Evolutionary conservation across 2,888 invertebrate genomes (phyloP).

Genomic region (Nephrotoma appendiculata): DNA sequence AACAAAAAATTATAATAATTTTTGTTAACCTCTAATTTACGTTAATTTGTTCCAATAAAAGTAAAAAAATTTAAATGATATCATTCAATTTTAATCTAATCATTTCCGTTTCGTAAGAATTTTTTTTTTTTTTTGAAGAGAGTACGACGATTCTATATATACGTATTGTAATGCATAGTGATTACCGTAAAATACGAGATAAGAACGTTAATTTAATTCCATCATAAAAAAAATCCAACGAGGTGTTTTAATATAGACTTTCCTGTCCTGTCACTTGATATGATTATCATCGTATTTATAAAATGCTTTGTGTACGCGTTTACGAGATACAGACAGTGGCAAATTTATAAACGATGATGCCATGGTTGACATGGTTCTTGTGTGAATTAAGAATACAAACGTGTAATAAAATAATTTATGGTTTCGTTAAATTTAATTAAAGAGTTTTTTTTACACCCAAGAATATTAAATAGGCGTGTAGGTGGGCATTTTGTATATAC

Average conservation of each 20-base stretch:
- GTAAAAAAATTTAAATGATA: background rate
- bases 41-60: background rate
- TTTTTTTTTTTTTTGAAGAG: background rate
- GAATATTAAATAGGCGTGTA: background rate
- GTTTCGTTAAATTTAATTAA: background rate
- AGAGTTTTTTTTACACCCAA: background rate
- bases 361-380: background rate
- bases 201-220: background rate
- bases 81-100: background rate
- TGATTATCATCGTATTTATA: background rate
- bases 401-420: background rate
- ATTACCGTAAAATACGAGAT: background rate
- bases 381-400: background rate
- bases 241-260: background rate
- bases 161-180: background rate
- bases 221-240: background rate
- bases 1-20: background rate
- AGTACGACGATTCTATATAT: background rate
- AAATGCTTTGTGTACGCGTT: background rate
- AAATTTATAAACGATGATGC: background rate
- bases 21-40: background rate
- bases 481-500: background rate
- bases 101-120: background rate
- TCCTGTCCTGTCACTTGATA: background rate
- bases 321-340: background rate